Evolutionary conservation across 2,797 vertebrate species (phyloP).

Genomic region (Naso thynnoides): DNA sequence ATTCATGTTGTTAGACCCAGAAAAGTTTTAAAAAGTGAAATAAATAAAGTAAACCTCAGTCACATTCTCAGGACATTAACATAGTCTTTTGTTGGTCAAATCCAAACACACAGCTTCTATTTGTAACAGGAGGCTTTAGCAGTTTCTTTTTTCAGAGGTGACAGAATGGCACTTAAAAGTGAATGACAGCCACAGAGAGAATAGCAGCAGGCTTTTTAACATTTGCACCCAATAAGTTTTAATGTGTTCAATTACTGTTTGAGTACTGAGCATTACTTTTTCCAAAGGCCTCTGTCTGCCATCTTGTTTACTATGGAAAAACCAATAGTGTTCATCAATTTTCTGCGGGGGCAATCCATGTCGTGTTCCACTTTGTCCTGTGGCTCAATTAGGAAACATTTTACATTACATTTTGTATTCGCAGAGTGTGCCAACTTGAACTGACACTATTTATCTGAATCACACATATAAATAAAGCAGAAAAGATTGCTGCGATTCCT

Average conservation of each 20-base stretch:
- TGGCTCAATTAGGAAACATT: slow-evolving; percentile 42
- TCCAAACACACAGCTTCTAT: background rate
- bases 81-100: too few species aligned
- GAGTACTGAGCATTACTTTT: slow-evolving; percentile 58
- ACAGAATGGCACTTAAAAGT: background rate
- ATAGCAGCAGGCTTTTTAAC: slow-evolving; percentile 19
- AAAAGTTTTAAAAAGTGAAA: too few species aligned
- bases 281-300: slow-evolving; percentile 51
- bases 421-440: background rate
- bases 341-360: slow-evolving; percentile 57
- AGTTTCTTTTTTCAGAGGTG: background rate
- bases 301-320: slow-evolving; percentile 72
- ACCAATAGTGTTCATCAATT: slow-evolving; percentile 65
- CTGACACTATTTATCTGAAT: background rate
- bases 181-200: slow-evolving; percentile 10
- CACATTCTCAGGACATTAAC: too few species aligned
- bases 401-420: slow-evolving; percentile 8
- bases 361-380: slow-evolving; percentile 58
- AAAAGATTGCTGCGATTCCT: background rate
- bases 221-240: slow-evolving; percentile 28
- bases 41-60: too few species aligned
- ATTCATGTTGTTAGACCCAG: too few species aligned
- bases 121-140: background rate
- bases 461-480: background rate
- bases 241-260: slow-evolving; percentile 53